Base-by-base conservation (phyloP, 1,140 invertebrate species). In the Brachionus calyciflorus region DNA sequence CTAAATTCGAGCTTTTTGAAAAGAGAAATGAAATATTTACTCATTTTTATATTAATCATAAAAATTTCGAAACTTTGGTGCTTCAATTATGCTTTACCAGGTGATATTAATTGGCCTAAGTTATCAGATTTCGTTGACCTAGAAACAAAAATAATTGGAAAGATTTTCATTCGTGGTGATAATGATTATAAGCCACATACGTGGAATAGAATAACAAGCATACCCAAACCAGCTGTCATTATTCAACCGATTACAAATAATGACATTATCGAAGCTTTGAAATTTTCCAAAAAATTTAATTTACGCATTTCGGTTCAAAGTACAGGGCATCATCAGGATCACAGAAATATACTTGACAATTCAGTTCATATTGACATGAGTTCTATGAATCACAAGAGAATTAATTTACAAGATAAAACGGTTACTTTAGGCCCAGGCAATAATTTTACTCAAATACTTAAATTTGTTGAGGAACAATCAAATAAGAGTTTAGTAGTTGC, bases 381-480 rank as follows among this genome's bases (percentile, higher is more conserved):
- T n/a, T 55, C 51, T 28, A 55, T 55, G 21, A 55, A 55, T 28
- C 51, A 55, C 2, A 55, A 55, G 51, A 55, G 51, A 2, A 55
- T 55, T 28, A 28, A 55, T 55, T 55, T 55, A 28, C 24, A 55
- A 28, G 9, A 55, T 24, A 55, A 55, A 55, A 55, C 51, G 26
- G 51, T 55, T 7, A 55, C 51, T 30, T 28, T 55, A 55, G 51
- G 51, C 10, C 51, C 51, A 14, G 51, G 51, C 17, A 55, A 55
- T 55, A 55, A 55, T 55, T 55, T 55, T 55, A 55, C 2, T 10
- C 51, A 55, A 55, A 55, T 55, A 28, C 33, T 28, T n/a, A 55
- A 55, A 6, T 55, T 55, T 79, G 24, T 77, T 40, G 46, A 49
- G 79, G 19, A 33, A 76, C 21, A 70, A 79, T 28, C 76, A 79